phyloP scores from a whole-genome alignment of 2,888 invertebrate genomes.

The Plusia festucae region DNA sequence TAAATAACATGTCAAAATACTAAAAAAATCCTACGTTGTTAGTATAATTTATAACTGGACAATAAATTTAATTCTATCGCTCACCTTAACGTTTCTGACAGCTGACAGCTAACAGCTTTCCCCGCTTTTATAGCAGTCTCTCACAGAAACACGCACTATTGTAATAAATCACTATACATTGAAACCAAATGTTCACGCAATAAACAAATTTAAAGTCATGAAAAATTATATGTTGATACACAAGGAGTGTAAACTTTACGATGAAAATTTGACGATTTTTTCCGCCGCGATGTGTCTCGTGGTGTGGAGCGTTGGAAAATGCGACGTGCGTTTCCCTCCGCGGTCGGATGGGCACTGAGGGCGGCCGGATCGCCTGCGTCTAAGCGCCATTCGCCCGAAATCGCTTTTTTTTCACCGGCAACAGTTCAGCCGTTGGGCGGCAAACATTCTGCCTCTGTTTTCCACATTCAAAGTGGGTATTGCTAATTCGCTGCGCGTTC shows the following conservation, averaged over 20 bases:
- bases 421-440: slow-evolving; percentile 63
- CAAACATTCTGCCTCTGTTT: slow-evolving; percentile 58
- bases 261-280: slow-evolving; percentile 39
- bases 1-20: slow-evolving; percentile 37
- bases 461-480: slow-evolving; percentile 43
- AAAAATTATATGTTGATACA: slow-evolving; percentile 29
- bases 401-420: slow-evolving; percentile 62
- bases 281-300: slow-evolving; percentile 65
- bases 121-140: slow-evolving; percentile 64
- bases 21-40: slow-evolving; percentile 41
- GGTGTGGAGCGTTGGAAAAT: slow-evolving; percentile 57
- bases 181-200: slow-evolving; percentile 46
- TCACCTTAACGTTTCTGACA: slow-evolving; percentile 83
- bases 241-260: slow-evolving; percentile 46
- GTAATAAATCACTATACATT: slow-evolving; percentile 67
- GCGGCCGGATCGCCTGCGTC: slow-evolving; percentile 71
- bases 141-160: slow-evolving; percentile 70
- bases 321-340: slow-evolving; percentile 62
- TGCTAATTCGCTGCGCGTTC: slow-evolving; percentile 41
- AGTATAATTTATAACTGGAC: slow-evolving; percentile 54
- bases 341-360: slow-evolving; percentile 71
- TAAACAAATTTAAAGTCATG: slow-evolving; percentile 47
- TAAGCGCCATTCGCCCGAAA: slow-evolving; percentile 62
- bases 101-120: slow-evolving; percentile 76
- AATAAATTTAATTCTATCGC: slow-evolving; percentile 68